phyloP scores from a whole-genome alignment of 2,113 vertebrate species.

The Elachura formosa region DNA sequence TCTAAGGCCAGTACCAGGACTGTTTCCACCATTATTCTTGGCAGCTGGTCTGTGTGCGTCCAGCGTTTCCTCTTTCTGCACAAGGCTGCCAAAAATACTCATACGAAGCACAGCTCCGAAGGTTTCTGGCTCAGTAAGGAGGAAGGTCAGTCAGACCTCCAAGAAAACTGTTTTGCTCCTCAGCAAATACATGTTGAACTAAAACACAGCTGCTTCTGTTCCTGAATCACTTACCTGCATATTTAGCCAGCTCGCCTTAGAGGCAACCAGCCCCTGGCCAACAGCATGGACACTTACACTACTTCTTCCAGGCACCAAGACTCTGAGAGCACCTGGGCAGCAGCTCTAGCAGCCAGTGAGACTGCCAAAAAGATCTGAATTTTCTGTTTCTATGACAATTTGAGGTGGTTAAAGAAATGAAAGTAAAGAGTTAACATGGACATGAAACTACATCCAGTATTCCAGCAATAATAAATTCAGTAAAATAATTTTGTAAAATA shows the following conservation, averaged over 20 bases:
- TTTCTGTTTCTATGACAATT: background rate
- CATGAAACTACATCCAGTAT: background rate
- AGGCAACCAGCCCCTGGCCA: background rate
- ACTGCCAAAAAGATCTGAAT: background rate
- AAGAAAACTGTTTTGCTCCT: background rate
- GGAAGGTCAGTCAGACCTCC: background rate
- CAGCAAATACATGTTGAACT: background rate
- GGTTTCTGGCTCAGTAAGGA: background rate
- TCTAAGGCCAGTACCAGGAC: background rate
- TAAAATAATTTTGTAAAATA: background rate
- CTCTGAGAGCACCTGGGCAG: background rate
- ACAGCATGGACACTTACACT: fast-evolving
- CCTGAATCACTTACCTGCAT: background rate
- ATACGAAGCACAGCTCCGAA: background rate
- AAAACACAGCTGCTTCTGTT: background rate
- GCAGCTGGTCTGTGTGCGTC: background rate
- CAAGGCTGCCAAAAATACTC: background rate
- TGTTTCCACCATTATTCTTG: background rate
- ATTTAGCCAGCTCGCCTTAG: background rate
- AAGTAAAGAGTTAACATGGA: background rate
- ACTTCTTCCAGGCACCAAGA: background rate
- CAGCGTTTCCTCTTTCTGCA: background rate
- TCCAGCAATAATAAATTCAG: background rate
- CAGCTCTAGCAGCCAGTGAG: background rate
- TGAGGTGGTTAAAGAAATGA: background rate